phyloP scores from a whole-genome alignment of 2,797 vertebrate genomes.

The Nasua narica region DNA sequence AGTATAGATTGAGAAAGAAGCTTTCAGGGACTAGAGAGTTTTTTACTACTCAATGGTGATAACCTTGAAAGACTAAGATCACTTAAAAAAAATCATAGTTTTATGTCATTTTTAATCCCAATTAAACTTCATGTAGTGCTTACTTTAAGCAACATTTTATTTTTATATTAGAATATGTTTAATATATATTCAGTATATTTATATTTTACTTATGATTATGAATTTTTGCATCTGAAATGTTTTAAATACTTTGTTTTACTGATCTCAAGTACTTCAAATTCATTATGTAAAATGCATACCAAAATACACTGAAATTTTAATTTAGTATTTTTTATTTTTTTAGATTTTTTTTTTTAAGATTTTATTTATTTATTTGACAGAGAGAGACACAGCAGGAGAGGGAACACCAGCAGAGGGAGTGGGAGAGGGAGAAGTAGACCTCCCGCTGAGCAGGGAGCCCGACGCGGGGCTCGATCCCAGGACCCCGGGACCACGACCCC shows the following conservation, averaged over 20 bases:
- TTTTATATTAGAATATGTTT: neutral
- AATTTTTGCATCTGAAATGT: neutral
- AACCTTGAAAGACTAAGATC: neutral
- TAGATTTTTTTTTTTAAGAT: too few relatives aligned
- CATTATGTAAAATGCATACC: neutral
- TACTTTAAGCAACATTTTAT: slow-evolving; percentile 14
- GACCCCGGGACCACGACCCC: too few relatives aligned
- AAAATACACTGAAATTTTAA: neutral
- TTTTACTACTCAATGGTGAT: neutral
- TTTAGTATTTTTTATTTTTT: neutral
- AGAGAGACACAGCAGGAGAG: too few relatives aligned
- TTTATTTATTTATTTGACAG: too few relatives aligned
- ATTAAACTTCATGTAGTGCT: neutral
- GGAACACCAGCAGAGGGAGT: too few relatives aligned
- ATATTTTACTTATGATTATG: neutral
- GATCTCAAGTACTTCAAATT: neutral
- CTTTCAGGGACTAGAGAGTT: neutral
- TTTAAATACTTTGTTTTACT: slow-evolving; percentile 10
- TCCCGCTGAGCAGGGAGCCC: too few relatives aligned
- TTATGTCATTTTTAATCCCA: neutral
- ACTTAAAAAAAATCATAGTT: neutral
- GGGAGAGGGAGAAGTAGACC: too few relatives aligned
- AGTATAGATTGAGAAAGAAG: neutral
- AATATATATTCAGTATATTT: neutral
- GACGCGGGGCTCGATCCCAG: too few relatives aligned